Percentiles rank a stretch among this genome's conserved stretches.
Conservation (phyloP, 2,797 vertebrate genomes). For the Poecile montanus region DNA sequence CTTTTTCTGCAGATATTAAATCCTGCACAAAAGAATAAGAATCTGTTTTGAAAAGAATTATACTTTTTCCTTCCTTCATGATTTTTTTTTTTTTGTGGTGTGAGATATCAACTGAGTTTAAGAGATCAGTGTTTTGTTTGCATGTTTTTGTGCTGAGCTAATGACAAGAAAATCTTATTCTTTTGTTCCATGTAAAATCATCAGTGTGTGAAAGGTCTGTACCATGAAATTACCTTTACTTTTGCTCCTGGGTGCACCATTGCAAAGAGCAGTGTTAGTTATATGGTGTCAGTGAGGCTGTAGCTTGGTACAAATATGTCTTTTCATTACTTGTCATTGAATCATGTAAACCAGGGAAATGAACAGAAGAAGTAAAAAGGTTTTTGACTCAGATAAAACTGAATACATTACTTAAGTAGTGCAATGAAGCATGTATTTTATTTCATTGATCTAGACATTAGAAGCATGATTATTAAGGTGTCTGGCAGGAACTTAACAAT, state of each 20-base stretch:
- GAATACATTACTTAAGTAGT: background rate
- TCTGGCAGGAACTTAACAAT: background rate
- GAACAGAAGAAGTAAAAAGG: background rate
- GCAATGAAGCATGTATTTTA: background rate
- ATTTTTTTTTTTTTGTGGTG: background rate
- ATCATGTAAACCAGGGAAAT: background rate
- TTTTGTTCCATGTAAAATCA: background rate
- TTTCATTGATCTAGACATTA: background rate
- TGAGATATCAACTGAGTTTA: background rate
- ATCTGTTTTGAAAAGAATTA: background rate
- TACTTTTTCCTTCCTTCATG: background rate
- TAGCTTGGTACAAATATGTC: background rate
- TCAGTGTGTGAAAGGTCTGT: background rate
- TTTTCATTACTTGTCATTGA: background rate
- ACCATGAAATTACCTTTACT: background rate
- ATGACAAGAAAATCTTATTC: background rate
- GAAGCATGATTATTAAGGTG: background rate
- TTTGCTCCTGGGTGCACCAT: background rate
- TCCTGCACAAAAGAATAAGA: background rate
- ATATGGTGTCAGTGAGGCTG: background rate
- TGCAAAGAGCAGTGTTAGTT: background rate
- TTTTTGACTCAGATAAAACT: background rate
- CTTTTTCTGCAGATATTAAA: background rate
- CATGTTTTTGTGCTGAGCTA: background rate
- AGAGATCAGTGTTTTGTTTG: background rate